Evolutionary conservation across 2,888 invertebrate genomes (phyloP).

Genomic region (Dolichomitus sp.): DNA sequence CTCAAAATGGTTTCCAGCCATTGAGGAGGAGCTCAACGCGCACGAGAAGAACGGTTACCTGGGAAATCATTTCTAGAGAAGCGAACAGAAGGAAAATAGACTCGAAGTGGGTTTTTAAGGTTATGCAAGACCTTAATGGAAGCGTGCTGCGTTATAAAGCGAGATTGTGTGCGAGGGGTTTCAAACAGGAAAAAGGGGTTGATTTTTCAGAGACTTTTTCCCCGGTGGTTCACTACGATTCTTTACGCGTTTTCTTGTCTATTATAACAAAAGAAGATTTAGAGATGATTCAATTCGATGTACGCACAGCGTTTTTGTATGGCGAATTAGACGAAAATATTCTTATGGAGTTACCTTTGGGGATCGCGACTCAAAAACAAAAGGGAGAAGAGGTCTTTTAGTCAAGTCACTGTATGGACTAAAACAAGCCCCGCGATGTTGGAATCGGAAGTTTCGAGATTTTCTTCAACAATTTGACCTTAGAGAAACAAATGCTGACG

Average conservation of each 20-base stretch:
- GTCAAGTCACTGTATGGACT: constrained; percentile 47
- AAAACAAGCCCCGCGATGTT: constrained; percentile 52
- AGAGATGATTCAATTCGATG: constrained; percentile 42
- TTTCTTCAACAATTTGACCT: constrained; percentile 35
- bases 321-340: constrained; percentile 50
- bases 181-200: constrained; percentile 31
- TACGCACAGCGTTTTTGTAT: constrained; percentile 58
- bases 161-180: constrained; percentile 41
- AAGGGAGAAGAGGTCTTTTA: constrained; percentile 25
- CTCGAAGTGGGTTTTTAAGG: constrained; percentile 51
- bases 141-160: constrained; percentile 37
- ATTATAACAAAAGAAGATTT: constrained; percentile 24
- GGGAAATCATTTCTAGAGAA: neutral
- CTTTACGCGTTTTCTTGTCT: constrained; percentile 47
- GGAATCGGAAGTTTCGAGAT: constrained; percentile 41
- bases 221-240: constrained; percentile 44
- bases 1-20: constrained; percentile 34
- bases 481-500: constrained; percentile 37
- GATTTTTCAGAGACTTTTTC: constrained; percentile 55
- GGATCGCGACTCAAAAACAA: constrained; percentile 1
- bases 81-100: constrained; percentile 10
- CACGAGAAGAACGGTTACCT: constrained; percentile 46
- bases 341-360: constrained; percentile 51
- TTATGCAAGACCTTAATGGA: constrained; percentile 19
- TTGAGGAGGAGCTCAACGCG: constrained; percentile 37